Evolutionary conservation across 2,113 vertebrate species (phyloP).

Genomic region (Leptocoma aspasia): DNA sequence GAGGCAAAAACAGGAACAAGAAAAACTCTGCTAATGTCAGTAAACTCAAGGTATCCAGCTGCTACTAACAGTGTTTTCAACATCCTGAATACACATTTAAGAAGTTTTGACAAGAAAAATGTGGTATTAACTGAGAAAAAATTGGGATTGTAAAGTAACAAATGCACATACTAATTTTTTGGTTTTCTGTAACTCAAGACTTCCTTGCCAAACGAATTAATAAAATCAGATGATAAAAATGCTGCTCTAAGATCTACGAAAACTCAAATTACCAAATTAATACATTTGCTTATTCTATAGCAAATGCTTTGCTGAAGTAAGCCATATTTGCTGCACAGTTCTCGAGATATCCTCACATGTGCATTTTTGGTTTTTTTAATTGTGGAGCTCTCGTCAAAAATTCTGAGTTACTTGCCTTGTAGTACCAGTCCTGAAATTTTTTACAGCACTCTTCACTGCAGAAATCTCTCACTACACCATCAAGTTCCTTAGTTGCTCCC

Average conservation of each 20-base stretch:
- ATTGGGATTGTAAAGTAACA: not conserved
- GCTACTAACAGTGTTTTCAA: conserved; percentile 3
- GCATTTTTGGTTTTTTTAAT: conserved; percentile 16
- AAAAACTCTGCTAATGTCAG: not conserved
- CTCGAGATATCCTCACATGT: conserved; percentile 54
- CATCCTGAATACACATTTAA: conserved; percentile 8
- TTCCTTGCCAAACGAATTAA: not conserved
- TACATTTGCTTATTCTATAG: conserved; percentile 19
- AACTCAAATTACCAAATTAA: conserved; percentile 29
- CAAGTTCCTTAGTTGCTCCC: conserved; percentile 87
- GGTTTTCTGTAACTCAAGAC: conserved; percentile 1
- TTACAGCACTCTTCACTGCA: conserved; percentile 91
- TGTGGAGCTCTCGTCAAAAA: conserved; percentile 53
- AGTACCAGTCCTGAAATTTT: conserved; percentile 98
- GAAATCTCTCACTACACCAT: conserved; percentile 91
- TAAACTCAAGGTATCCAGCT: conserved; percentile 19
- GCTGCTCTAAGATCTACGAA: conserved; percentile 1
- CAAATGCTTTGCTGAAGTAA: conserved; percentile 34
- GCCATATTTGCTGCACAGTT: conserved; percentile 18
- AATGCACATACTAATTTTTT: not conserved
- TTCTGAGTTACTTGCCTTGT: conserved; percentile 83
- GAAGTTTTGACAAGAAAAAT: conserved; percentile 36
- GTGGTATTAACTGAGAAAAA: conserved; percentile 3
- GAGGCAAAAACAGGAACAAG: conserved; percentile 44
- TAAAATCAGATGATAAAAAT: conserved; percentile 32